Percentiles rank a stretch among this genome's conserved stretches.
Conservation (phyloP, 2,113 vertebrate species). For the Dicrurus megarhynchus region DNA sequence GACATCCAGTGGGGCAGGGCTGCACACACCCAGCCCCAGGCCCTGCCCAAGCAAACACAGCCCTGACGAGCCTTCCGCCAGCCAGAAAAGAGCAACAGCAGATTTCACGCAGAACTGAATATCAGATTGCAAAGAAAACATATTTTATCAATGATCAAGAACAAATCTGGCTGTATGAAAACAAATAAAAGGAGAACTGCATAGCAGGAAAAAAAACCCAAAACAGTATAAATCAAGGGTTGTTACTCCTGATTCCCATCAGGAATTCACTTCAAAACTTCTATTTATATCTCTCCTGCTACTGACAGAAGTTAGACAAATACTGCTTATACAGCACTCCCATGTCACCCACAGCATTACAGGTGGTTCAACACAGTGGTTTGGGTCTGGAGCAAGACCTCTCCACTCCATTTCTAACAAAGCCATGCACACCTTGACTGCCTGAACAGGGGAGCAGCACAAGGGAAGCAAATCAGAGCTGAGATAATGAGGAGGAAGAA, state of each 20-base stretch:
- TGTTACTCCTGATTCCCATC: background rate
- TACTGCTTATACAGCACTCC: background rate
- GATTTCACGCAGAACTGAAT: background rate
- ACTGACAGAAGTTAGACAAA: background rate
- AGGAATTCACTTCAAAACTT: background rate
- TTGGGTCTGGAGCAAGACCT: background rate
- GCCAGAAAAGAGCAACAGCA: background rate
- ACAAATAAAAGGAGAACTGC: conserved; percentile 24
- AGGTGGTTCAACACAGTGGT: background rate
- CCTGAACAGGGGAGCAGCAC: background rate
- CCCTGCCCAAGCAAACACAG: background rate
- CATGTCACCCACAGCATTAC: background rate
- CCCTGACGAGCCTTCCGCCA: background rate
- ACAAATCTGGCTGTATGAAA: conserved; percentile 45
- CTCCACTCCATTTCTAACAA: background rate
- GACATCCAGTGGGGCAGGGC: fast-evolving
- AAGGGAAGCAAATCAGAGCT: background rate
- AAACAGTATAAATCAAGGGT: background rate
- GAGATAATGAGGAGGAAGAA: background rate
- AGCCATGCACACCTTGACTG: background rate
- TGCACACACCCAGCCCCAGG: background rate
- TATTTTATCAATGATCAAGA: conserved; percentile 20
- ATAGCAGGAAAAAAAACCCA: background rate
- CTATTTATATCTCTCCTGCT: background rate
- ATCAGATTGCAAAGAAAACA: background rate